Base-by-base conservation (phyloP, 2,797 vertebrate species). In the Crypturellus tataupa region DNA sequence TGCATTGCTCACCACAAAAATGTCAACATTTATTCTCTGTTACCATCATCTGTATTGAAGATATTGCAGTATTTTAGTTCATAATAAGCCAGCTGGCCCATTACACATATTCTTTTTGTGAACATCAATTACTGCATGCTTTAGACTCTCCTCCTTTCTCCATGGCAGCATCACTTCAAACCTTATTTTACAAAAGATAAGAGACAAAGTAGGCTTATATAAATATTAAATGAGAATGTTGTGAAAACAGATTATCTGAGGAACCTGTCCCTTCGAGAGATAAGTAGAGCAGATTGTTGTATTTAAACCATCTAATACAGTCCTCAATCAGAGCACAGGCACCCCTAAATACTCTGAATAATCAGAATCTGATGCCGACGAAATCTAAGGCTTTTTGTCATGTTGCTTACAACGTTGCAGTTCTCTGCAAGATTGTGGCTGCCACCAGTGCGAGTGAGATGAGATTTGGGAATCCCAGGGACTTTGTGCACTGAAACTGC, bases 61-160 rank as follows among this genome's bases (percentile, higher is more conserved):
- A 62, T 73, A 58, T 86, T 87, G 88, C 80, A 93, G 89, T 81
- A 59, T 89, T 94, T 85, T 68, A 80, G 92, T 49, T 92, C 79
- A 62, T 80, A 93, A 94, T 80, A 85, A 94, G 94, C 85, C 95
- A 95, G 93, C 92, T 95, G 94, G 84, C 89, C 89, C 89, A 93
- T 95, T 93, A 94, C 92, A 82, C 60, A 71, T 70, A 80, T 25
- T 62, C 67, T 92, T 73, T 89, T 77, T 88, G 31, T 84, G 89
- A 95, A 84, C 90, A 96, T 85, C 85, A 94, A 63, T 94, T 96
- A 88, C 83, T 70, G 78, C 78, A 91, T 96, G 83, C 93, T 94
- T 95, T 96, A 91, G 63, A 59, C 83, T 84, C 68, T 85, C 62
- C 93, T 94, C 33, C 92, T 72, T 90, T 95, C 69, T 95, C 82